Conservation (phyloP, 2,888 invertebrate genomes). For the Phytoseiulus persimilis region DNA sequence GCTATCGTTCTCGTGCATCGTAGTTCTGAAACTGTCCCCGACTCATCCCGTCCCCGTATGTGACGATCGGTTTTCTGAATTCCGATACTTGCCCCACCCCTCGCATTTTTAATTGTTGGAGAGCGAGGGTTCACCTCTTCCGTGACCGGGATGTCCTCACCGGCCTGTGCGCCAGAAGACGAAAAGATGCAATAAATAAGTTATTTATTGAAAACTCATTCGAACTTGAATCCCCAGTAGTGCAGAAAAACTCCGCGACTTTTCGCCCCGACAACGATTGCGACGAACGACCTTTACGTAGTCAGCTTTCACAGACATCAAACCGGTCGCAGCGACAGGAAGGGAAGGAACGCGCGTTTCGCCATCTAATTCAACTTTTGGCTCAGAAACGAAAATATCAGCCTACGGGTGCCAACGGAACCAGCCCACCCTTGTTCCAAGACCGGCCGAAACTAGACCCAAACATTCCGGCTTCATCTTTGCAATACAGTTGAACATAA, state of each 20-base stretch:
- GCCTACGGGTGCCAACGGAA: not conserved
- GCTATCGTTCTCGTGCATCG: not conserved
- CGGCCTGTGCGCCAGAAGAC: no score
- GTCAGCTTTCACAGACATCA: not conserved
- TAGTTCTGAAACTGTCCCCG: no score
- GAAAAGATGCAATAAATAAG: not conserved
- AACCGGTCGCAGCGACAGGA: not conserved
- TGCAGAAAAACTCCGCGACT: not conserved
- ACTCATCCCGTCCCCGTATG: no score
- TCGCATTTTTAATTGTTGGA: no score
- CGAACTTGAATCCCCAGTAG: not conserved
- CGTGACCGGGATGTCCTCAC: no score
- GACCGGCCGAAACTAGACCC: not conserved
- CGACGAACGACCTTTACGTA: not conserved
- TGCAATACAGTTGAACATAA: no score
- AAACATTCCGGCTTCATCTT: not conserved
- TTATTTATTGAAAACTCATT: not conserved
- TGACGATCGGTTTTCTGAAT: no score
- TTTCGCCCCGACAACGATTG: not conserved
- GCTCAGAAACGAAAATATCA: not conserved
- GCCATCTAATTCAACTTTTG: not conserved
- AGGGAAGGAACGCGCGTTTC: not conserved
- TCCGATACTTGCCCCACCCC: no score
- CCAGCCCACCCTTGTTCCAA: not conserved
- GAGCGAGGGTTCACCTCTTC: no score